Conservation (phyloP, 2,797 vertebrate species). For the Gadopsis marmoratus region DNA sequence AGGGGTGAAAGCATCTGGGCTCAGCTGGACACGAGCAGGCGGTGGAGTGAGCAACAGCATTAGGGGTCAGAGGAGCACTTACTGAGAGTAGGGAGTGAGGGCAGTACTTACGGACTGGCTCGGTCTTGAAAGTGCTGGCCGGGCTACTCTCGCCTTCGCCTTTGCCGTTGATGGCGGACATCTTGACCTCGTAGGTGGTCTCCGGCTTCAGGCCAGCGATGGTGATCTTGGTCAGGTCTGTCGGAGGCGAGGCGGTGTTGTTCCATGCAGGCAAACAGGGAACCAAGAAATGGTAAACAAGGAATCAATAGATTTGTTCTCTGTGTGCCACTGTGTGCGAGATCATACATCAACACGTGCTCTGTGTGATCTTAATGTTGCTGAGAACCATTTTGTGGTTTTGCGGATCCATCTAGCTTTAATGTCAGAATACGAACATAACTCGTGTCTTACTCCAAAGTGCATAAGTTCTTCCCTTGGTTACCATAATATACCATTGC, state of each 20-base stretch:
- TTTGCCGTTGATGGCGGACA: conserved; percentile 96
- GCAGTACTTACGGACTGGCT: conserved; percentile 95
- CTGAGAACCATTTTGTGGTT: too few species aligned
- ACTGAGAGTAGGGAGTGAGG: conserved; percentile 5
- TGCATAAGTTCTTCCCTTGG: neutral
- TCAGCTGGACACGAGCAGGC: conserved; percentile 52
- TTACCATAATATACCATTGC: neutral
- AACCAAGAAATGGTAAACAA: neutral
- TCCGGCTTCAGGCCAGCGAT: conserved; percentile 92
- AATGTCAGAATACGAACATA: too few species aligned
- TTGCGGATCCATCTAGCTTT: too few species aligned
- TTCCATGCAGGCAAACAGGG: neutral
- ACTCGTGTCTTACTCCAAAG: neutral
- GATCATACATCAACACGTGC: neutral
- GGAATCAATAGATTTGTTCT: neutral
- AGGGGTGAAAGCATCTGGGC: conserved; percentile 50
- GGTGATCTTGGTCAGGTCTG: conserved; percentile 89
- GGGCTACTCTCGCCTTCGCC: conserved; percentile 92
- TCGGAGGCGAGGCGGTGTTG: neutral
- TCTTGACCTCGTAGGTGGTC: conserved; percentile 90
- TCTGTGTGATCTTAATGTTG: too few species aligned
- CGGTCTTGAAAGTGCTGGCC: conserved; percentile 89
- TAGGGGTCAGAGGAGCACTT: conserved; percentile 38
- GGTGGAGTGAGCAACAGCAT: conserved; percentile 45
- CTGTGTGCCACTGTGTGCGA: neutral